phyloP scores from a whole-genome alignment of 2,113 vertebrate genomes.

The Etia nguti region DNA sequence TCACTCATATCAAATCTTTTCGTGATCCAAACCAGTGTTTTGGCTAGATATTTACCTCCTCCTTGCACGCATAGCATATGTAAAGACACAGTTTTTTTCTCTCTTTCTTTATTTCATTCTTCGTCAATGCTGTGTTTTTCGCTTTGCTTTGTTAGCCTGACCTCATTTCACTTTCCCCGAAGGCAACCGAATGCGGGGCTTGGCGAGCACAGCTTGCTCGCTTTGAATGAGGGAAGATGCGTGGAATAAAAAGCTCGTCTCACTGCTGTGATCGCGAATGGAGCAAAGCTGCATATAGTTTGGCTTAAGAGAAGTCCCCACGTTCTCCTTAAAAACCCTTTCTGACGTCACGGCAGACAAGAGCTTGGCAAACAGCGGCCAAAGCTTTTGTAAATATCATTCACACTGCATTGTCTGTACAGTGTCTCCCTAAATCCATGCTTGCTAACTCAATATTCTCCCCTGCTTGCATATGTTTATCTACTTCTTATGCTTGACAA shows the following conservation, averaged over 20 bases:
- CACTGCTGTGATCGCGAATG: conserved; percentile 14
- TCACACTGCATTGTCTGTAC: conserved; percentile 12
- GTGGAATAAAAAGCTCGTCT: conserved; percentile 9
- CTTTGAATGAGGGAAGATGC: conserved; percentile 2
- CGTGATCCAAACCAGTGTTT: neutral
- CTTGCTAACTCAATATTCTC: conserved; percentile 16
- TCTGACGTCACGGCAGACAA: conserved; percentile 15
- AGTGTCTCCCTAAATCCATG: conserved; percentile 18
- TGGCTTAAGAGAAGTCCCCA: conserved; percentile 27
- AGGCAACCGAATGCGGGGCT: conserved; percentile 45
- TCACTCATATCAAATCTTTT: neutral
- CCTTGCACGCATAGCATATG: neutral
- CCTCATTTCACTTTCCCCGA: conserved; percentile 50
- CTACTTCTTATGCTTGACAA: conserved; percentile 34
- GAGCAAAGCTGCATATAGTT: neutral
- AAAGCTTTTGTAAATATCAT: conserved; percentile 28
- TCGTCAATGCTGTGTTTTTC: conserved; percentile 1
- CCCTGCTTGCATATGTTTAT: conserved; percentile 30
- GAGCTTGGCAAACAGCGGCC: conserved; percentile 16
- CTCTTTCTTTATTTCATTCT: neutral
- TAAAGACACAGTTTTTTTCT: neutral
- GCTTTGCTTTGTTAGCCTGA: conserved; percentile 60
- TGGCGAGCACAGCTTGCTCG: conserved; percentile 21
- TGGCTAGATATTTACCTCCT: neutral
- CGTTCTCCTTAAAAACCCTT: conserved; percentile 12